Evolutionary conservation across 2,797 vertebrate species (phyloP).

Genomic region (Catostomus latipinnis): DNA sequence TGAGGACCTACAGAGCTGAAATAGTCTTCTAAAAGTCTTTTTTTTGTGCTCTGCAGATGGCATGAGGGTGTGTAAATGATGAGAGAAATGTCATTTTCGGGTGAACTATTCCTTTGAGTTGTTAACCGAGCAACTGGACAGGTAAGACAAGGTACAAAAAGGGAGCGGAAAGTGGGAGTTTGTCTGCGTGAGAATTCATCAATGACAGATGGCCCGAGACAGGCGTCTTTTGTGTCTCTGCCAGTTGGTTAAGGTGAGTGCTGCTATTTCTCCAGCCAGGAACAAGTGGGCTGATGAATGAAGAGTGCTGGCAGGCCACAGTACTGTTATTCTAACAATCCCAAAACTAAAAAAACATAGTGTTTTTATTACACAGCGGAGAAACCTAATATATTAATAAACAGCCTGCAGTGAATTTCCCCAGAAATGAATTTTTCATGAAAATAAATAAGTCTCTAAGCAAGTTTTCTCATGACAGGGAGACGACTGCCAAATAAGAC

Average conservation of each 20-base stretch:
- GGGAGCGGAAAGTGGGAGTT: constrained; percentile 40
- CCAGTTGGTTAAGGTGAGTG: constrained; percentile 58
- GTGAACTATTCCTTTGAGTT: constrained; percentile 3
- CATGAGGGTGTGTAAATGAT: too few species aligned
- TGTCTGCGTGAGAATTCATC: constrained; percentile 33
- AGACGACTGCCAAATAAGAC: constrained; percentile 62
- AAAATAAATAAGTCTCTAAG: constrained; percentile 69
- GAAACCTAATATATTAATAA: constrained; percentile 76
- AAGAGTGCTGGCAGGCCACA: constrained; percentile 59
- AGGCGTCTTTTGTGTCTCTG: constrained; percentile 37
- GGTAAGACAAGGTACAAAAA: constrained; percentile 41
- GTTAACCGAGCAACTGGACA: constrained; percentile 39
- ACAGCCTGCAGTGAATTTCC: constrained; percentile 70
- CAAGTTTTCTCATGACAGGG: constrained; percentile 64
- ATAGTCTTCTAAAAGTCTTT: too few species aligned
- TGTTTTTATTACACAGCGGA: constrained; percentile 73
- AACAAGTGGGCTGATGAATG: constrained; percentile 55
- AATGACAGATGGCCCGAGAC: constrained; percentile 33
- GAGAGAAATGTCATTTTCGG: too few species aligned
- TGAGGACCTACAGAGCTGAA: too few species aligned
- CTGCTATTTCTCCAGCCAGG: constrained; percentile 52
- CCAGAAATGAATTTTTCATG: constrained; percentile 75
- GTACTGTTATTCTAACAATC: constrained; percentile 61
- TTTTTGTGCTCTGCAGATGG: too few species aligned
- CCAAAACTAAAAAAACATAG: constrained; percentile 50